A percentile compares a stretch with the other conserved stretches of the same genome.
These are phyloP conservation scores for Bombyx huttoni DNA, from an alignment of 2,888 invertebrate genomes.

Conservation along the genomic window DNA sequence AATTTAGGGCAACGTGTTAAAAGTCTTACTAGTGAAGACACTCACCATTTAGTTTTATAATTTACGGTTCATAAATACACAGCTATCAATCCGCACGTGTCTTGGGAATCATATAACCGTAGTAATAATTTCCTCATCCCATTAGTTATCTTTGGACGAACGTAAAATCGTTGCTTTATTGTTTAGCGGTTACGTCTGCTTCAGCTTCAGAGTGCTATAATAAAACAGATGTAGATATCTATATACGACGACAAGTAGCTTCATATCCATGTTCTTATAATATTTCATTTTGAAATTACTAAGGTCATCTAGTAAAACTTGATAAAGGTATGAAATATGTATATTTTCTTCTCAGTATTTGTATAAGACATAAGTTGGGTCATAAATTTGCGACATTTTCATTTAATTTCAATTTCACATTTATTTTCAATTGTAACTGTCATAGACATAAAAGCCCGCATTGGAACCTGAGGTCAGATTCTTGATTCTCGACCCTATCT, in stretches of 20 bases:
- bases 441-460: too few species aligned
- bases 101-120: conserved; percentile 31
- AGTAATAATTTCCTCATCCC: conserved; percentile 25
- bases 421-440: too few species aligned
- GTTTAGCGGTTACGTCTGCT: conserved; percentile 26
- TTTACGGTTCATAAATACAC: conserved; percentile 5
- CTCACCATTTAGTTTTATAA: conserved; percentile 6
- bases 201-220: not conserved
- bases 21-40: not conserved
- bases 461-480: too few species aligned
- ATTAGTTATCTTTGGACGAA: conserved; percentile 25
- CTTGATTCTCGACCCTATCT: too few species aligned
- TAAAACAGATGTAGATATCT: conserved; percentile 19
- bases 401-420: too few species aligned
- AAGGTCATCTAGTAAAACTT: too few species aligned
- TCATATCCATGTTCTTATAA: too few species aligned
- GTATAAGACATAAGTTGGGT: too few species aligned
- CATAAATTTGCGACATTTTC: too few species aligned
- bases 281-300: too few species aligned
- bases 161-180: conserved; percentile 41
- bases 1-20: conserved; percentile 3
- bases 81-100: conserved; percentile 22
- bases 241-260: not conserved
- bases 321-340: too few species aligned
- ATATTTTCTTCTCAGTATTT: too few species aligned